phyloP scores from a whole-genome alignment of 2,113 vertebrate genomes.

The Cnemophilus loriae region DNA sequence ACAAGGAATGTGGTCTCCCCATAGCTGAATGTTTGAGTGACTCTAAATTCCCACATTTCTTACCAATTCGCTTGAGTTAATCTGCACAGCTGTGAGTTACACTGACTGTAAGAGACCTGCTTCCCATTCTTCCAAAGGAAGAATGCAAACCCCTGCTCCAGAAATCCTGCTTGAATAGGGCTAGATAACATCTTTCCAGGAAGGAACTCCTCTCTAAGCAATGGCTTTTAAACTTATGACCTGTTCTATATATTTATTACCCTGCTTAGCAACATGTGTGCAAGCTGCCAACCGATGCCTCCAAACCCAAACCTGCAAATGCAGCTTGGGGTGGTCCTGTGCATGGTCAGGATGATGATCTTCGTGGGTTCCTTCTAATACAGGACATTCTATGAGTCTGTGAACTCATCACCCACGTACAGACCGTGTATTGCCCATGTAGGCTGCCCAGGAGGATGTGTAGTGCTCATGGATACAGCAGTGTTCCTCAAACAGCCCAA shows the following conservation, averaged over 20 bases:
- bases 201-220: slow-evolving; percentile 28
- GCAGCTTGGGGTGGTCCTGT: background rate
- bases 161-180: background rate
- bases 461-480: background rate
- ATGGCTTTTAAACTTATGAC: background rate
- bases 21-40: background rate
- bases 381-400: background rate
- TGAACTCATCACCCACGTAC: background rate
- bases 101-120: background rate
- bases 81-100: background rate
- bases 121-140: background rate
- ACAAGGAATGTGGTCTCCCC: background rate
- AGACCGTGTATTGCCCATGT: fast-evolving
- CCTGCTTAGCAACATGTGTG: background rate
- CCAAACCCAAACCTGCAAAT: background rate
- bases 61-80: background rate
- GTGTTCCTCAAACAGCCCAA: background rate
- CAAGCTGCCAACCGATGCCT: background rate
- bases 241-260: background rate
- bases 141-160: background rate
- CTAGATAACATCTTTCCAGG: slow-evolving; percentile 12
- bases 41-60: background rate
- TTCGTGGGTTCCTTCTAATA: background rate
- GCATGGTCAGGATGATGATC: background rate
- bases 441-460: background rate